Base-by-base conservation (phyloP, 2,888 invertebrate species). In the Acanthosepion lycidas region DNA sequence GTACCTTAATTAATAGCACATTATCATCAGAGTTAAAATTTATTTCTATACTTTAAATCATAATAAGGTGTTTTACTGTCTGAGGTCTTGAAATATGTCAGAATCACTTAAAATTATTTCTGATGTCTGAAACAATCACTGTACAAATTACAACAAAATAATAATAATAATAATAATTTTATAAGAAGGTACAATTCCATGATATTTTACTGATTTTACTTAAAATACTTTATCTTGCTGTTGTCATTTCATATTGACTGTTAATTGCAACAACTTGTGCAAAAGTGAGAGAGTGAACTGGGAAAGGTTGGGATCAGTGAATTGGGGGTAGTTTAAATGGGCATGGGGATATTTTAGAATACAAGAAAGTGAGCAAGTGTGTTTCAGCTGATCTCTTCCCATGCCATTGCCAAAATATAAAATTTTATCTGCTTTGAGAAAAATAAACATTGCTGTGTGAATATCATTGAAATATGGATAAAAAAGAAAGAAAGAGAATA, bases 251-350 rank as follows among this genome's bases (percentile, higher is more conserved):
- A 78, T 78, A n/a, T 78, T 78, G 78, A 78, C 78, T 28, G n/a
- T 78, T 78, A 78, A n/a, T 20, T 78, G 78, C n/a, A 78, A 78
- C 78, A 78, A 78, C n/a, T 78, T n/a, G 78, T n/a, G 78, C n/a
- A n/a, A 78, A 78, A n/a, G n/a, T 4, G 78, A 78, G n/a, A 18
- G n/a, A 15, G 78, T n/a, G 78, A 78, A n/a, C 78, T 78, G n/a
- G 78, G n/a, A 33, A 78, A 78, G 78, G 9, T 78, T 78, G 78
- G 20, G n/a, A 12, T n/a, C n/a, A n/a, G n/a, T n/a, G n/a, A n/a
- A n/a, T n/a, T n/a, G n/a, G n/a, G n/a, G n/a, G 15, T n/a, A 18
- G n/a, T n/a, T 15, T 78, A 1, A 15, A 15, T n/a, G 78, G n/a
- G 78, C 78, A n/a, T n/a, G 12, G n/a, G 78, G n/a, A 78, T 78